A percentile compares a stretch with the other conserved stretches of the same genome.
These are phyloP conservation scores for Hetaerina titia DNA, from an alignment of 2,888 invertebrate genomes.

Conservation along the genomic window DNA sequence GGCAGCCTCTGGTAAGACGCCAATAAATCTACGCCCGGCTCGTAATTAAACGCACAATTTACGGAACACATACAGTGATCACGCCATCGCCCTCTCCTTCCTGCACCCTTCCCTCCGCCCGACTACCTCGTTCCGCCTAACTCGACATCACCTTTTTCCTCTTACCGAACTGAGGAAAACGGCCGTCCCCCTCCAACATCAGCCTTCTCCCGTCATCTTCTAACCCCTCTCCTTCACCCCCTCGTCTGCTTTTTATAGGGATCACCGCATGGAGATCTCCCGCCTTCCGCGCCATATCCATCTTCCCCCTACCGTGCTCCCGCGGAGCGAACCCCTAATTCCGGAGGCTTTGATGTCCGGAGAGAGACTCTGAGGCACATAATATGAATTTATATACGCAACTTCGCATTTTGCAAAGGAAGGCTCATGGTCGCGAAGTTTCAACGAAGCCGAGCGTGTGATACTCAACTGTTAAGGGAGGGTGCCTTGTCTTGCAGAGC, in stretches of 20 bases:
- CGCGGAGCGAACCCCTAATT: not conserved
- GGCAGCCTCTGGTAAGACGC: constrained; percentile 68
- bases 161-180: not conserved
- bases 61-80: constrained; percentile 69
- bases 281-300: not conserved
- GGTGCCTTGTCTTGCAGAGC: too few relatives aligned
- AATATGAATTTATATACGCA: not conserved
- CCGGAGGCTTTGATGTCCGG: not conserved
- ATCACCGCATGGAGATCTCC: not conserved
- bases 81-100: constrained; percentile 63
- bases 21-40: constrained; percentile 70
- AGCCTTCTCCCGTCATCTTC: not conserved
- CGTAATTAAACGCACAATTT: constrained; percentile 71
- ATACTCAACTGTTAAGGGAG: too few relatives aligned
- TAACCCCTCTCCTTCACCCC: not conserved
- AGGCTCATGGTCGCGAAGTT: not conserved
- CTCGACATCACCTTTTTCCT: constrained; percentile 8
- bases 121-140: not conserved
- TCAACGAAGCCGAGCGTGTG: not conserved
- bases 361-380: not conserved
- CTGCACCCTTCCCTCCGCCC: not conserved
- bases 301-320: not conserved
- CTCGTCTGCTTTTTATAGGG: constrained; percentile 30
- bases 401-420: not conserved
- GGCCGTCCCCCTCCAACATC: not conserved